Evolutionary conservation across 1,140 invertebrate genomes (phyloP), one percentile per base, ranked within the genome.

Genomic region (Metaphire vulgaris): DNA sequence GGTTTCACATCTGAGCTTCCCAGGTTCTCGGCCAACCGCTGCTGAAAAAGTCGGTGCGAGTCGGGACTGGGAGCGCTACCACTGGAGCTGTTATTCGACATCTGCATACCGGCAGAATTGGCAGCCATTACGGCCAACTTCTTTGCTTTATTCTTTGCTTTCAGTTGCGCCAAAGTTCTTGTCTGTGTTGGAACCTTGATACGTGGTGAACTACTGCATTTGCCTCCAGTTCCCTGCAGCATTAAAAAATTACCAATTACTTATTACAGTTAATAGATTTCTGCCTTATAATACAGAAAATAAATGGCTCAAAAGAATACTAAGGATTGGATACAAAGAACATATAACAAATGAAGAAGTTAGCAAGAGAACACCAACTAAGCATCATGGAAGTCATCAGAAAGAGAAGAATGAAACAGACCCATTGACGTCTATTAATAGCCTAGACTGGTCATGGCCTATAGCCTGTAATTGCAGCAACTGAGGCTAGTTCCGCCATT

Each of bases 151-250:
- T 66, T 74, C 65, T 73, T 33, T 21, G 74, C 74, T 66, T 83
- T 83, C 31, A 84, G 83, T 78, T 85, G 83, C 71, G 84, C 84
- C 26, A 85, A 80, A 28, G 83, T 85, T 72, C 83, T 76, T 12
- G 83, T 84, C 76, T 81, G 80, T 0, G 79, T 79, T 79, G 80
- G 80, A 0, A 30, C 29, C 65, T 74, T 74, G 26, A 56, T 56
- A 21, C 41, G 41, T 56, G 41, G 41, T 56, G 41, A 21, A 21
- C 41, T 56, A 56, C 6, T 56, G 41, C 41, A 6, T 56, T 21
- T 21, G 21, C 41, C 41, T 12, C 41, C 41, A 21, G 21, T 56
- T 56, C 6, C 41, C 21, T 12, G 21, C 21, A 12, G 41, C 41
- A 56, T 12, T 56, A 12, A 56, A n/a, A n/a, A n/a, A n/a, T n/a